Evolutionary conservation across 2,113 vertebrate species (phyloP), one percentile per base, ranked within the genome.

Genomic region (Misgurnus anguillicaudatus): DNA sequence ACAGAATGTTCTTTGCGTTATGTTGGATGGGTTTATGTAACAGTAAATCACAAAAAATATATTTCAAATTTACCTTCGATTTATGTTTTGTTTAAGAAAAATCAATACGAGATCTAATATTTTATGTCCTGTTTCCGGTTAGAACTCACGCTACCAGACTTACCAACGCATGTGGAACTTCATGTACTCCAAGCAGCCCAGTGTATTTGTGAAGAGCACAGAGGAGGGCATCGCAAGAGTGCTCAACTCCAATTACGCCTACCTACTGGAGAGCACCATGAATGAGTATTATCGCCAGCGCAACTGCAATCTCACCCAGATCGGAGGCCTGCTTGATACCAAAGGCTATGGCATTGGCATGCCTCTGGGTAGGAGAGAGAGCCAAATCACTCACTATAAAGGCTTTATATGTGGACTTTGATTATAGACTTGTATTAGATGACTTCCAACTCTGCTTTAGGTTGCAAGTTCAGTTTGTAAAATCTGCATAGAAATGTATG

Each of bases 81-180:
- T 31, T 31, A 31, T 31, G 24, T 31, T 31, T 31, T 31, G 24
- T 31, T 31, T 31, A 31, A 31, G 24, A 3, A 31, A 31, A 1
- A 31, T 1, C 2, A 31, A 31, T 31, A 31, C 24, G 24, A 45
- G 7, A 45, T 45, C 36, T 72, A 19, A 36, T 17, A 5, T 48
- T 55, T 16, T 13, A 36, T 10, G 24, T 48, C 57, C 0, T 0
- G 38, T 87, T 24, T 51, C 65, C 64, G 9, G 17, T n/a, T 91
- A 99, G 98, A 99, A 99, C 87, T 99, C 98, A 17, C 95, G 96
- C 72, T 99, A 99, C 87, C 98, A 99, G 94, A 99, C 97, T 0
- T 99, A 99, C 91, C 98, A 99, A 86, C 92, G 97, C 51, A 98
- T 99, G 98, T 99, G 98, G 98, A 99, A 99, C 87, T 99, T 98